Percentiles rank a stretch among this genome's conserved stretches.
Evolutionary conservation across 1,140 invertebrate species (phyloP).

Genomic region (Zaprionus camerounensis): DNA sequence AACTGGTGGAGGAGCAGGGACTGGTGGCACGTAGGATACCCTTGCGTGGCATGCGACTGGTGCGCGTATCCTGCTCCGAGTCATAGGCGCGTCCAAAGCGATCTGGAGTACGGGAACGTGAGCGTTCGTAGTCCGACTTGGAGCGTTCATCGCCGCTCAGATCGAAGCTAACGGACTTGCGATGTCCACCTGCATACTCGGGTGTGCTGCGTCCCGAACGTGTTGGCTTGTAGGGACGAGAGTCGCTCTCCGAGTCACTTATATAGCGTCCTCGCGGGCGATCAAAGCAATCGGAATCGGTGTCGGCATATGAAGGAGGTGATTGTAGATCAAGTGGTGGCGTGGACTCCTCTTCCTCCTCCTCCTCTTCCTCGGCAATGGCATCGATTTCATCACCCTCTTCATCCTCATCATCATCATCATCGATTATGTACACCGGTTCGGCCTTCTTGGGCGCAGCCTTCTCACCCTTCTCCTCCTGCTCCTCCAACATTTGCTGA

Average conservation of each 20-base stretch:
- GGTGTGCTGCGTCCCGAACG: constrained; percentile 78
- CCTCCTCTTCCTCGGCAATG: constrained; percentile 40
- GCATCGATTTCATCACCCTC: constrained; percentile 59
- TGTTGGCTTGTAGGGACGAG: constrained; percentile 58
- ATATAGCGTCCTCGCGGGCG: constrained; percentile 67
- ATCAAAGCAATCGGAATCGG: constrained; percentile 75
- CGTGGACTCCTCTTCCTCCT: constrained; percentile 62
- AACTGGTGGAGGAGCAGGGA: constrained; percentile 67
- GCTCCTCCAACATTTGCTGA: constrained; percentile 69
- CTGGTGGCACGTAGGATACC: constrained; percentile 79
- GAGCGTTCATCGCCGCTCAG: constrained; percentile 81
- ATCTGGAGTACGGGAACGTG: constrained; percentile 71
- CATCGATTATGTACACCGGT: constrained; percentile 78
- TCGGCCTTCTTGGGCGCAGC: constrained; percentile 55
- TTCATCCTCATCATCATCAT: constrained; percentile 68
- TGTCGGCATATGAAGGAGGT: constrained; percentile 69
- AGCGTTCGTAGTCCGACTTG: constrained; percentile 79
- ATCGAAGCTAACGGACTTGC: constrained; percentile 83
- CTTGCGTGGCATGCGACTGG: constrained; percentile 66
- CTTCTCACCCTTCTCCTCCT: constrained; percentile 38
- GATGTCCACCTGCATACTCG: constrained; percentile 65
- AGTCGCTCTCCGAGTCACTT: constrained; percentile 81
- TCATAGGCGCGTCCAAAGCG: constrained; percentile 69
- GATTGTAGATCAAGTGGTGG: constrained; percentile 62
- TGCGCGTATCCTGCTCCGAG: constrained; percentile 76